These are phyloP conservation scores for Rutilus rutilus DNA, from an alignment of 2,113 vertebrate genomes.

Conservation along the genomic window DNA sequence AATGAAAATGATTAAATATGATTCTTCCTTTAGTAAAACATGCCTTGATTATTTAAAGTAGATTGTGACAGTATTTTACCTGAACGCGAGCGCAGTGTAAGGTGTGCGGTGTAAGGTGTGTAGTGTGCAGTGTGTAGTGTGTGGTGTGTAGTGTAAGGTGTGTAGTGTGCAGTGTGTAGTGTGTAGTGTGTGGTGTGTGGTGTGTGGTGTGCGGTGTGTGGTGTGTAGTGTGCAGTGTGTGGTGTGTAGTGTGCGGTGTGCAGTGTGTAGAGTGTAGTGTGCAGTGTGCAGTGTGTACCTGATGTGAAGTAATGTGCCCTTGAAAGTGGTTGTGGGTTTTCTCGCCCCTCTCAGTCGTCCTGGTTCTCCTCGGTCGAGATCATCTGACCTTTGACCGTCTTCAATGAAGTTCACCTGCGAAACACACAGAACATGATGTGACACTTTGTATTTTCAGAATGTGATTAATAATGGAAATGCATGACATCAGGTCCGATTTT, in stretches of 20 bases:
- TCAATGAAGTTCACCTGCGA: constrained; percentile 85
- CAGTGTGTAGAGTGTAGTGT: too few species aligned
- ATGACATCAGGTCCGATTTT: not conserved
- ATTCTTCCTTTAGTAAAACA: not conserved
- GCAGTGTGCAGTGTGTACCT: constrained; percentile 73
- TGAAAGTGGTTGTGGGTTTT: constrained; percentile 89
- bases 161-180: too few species aligned
- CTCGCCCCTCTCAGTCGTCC: constrained; percentile 81
- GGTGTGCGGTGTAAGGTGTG: too few species aligned
- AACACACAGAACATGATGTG: constrained; percentile 58
- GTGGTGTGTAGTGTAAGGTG: accelerated
- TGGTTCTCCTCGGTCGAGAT: constrained; percentile 83
- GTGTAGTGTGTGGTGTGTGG: too few species aligned
- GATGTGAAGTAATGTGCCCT: constrained; percentile 89
- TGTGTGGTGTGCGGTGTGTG: too few species aligned
- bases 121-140: too few species aligned
- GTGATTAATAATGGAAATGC: not conserved
- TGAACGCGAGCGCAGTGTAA: constrained; percentile 45
- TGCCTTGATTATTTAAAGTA: not conserved
- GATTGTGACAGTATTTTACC: not conserved
- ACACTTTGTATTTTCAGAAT: not conserved
- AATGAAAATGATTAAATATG: not conserved
- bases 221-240: too few species aligned
- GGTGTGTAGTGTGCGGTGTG: too few species aligned
- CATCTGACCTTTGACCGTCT: constrained; percentile 82